Percentiles rank a stretch among this genome's conserved stretches.
phyloP scores from a whole-genome alignment of 2,113 vertebrate species.

The Halcyon senegalensis region DNA sequence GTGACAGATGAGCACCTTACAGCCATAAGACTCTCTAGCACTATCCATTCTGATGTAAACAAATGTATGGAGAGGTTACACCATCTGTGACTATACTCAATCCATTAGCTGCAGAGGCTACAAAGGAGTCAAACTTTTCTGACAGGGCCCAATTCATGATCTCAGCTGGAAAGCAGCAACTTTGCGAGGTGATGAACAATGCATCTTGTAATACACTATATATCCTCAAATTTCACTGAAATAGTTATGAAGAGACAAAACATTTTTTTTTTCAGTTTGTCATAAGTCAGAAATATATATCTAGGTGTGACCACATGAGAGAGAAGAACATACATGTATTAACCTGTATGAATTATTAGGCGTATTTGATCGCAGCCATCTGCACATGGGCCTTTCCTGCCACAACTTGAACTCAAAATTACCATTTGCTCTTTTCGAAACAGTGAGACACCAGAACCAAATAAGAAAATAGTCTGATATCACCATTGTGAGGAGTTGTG shows the following conservation, averaged over 20 bases:
- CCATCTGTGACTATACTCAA: neutral
- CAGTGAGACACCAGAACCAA: neutral
- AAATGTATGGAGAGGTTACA: neutral
- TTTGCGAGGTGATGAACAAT: neutral
- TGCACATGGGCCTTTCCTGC: neutral
- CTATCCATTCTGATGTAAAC: neutral
- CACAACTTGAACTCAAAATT: neutral
- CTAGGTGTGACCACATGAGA: neutral
- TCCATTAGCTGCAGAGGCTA: neutral
- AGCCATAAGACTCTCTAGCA: neutral
- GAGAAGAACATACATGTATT: rapidly evolving
- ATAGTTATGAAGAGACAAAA: neutral
- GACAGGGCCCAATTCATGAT: neutral
- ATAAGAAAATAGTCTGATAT: neutral
- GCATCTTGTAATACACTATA: neutral
- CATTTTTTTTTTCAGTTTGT: too few relatives aligned
- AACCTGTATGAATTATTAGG: neutral
- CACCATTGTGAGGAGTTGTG: neutral
- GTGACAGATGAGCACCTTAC: neutral
- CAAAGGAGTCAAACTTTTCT: neutral
- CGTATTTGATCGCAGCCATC: neutral
- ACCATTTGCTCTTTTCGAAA: neutral
- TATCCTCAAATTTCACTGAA: neutral
- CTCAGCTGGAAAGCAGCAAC: neutral
- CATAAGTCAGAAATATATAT: neutral